phyloP scores from a whole-genome alignment of 2,113 vertebrate species.

The Crotalus viridis region DNA sequence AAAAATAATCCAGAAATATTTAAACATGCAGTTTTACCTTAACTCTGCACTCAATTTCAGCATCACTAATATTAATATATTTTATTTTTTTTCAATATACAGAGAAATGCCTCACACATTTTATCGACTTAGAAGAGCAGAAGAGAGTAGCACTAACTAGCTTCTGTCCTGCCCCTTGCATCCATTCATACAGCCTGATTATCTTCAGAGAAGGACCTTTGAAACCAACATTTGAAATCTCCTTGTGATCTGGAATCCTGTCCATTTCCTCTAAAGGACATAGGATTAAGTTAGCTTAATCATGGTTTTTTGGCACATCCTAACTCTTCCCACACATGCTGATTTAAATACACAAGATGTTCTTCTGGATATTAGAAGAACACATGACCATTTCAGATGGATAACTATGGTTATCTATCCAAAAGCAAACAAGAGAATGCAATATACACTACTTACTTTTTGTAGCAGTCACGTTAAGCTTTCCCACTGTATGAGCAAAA shows the following conservation, averaged over 20 bases:
- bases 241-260: neutral
- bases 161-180: too few relatives aligned
- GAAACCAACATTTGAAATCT: neutral
- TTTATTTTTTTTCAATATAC: neutral
- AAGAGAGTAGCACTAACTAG: neutral
- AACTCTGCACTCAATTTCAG: neutral
- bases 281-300: neutral
- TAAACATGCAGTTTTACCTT: neutral
- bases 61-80: neutral
- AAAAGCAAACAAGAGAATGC: slow-evolving; percentile 16
- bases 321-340: neutral
- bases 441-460: slow-evolving; percentile 60
- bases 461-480: slow-evolving; percentile 42
- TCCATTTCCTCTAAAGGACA: neutral
- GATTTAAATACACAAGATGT: neutral
- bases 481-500: slow-evolving; percentile 59
- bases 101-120: neutral
- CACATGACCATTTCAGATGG: neutral
- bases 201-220: neutral
- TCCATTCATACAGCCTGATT: neutral
- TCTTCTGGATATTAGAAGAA: neutral
- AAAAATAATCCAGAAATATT: neutral
- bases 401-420: neutral
- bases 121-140: neutral
- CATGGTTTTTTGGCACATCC: neutral